phyloP scores from a whole-genome alignment of 2,888 invertebrate genomes.

The Cinara cedri region DNA sequence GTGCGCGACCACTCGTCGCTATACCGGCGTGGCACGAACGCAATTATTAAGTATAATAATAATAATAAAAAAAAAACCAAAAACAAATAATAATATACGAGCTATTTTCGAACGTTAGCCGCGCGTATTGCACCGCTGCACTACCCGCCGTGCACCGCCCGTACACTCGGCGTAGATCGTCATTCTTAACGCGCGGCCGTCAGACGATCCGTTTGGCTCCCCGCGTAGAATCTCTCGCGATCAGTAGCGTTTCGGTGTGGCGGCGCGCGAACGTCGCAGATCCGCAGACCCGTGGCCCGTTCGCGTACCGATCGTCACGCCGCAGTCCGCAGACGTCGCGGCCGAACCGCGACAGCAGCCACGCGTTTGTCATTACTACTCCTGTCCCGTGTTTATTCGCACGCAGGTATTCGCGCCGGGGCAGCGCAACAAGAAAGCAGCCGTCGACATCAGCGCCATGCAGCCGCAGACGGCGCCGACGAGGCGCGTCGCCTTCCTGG shows the following conservation, averaged over 20 bases:
- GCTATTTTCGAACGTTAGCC: slow-evolving; percentile 41
- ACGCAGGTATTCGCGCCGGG: neutral
- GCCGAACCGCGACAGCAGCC: too few species aligned
- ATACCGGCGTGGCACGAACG: neutral
- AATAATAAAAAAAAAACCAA: neutral
- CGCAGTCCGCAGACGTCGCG: too few species aligned
- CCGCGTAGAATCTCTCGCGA: neutral
- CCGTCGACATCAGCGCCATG: neutral
- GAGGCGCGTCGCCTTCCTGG: neutral
- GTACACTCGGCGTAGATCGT: neutral
- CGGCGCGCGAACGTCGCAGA: neutral
- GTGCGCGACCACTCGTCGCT: neutral
- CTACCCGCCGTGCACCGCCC: neutral
- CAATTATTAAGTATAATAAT: neutral
- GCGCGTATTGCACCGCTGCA: neutral
- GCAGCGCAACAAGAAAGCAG: too few species aligned
- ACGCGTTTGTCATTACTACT: neutral
- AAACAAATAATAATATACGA: neutral
- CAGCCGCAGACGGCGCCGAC: neutral
- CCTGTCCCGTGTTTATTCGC: neutral
- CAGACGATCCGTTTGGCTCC: neutral
- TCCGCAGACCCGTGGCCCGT: too few species aligned
- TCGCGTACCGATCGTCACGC: neutral
- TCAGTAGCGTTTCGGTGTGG: slow-evolving; percentile 24
- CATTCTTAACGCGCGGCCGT: neutral